Conservation (phyloP, 2,797 vertebrate species). For the Lates japonicus region DNA sequence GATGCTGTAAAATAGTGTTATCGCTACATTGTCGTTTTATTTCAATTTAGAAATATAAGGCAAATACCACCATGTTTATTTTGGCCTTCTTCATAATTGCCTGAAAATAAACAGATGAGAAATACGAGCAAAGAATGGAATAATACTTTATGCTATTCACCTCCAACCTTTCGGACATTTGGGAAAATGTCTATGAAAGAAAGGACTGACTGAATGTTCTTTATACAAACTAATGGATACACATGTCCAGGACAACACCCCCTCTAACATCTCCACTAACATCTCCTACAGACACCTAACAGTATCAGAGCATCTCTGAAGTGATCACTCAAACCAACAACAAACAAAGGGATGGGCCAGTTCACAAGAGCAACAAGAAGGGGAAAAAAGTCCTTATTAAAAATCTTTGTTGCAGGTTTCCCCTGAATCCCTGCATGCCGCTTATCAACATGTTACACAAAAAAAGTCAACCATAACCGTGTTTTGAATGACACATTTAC, state of each 20-base stretch:
- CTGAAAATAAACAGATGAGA: slow-evolving; percentile 84
- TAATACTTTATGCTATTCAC: slow-evolving; percentile 74
- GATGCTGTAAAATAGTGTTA: slow-evolving; percentile 90
- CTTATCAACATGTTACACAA: slow-evolving; percentile 36
- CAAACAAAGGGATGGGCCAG: slow-evolving; percentile 85
- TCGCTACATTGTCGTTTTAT: slow-evolving; percentile 85
- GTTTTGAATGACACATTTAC: background rate
- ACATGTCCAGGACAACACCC: slow-evolving; percentile 52
- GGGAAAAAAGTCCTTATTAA: background rate
- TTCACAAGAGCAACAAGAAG: slow-evolving; percentile 35
- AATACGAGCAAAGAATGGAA: slow-evolving; percentile 68
- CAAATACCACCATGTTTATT: slow-evolving; percentile 77
- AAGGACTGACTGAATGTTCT: slow-evolving; percentile 78
- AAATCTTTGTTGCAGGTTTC: slow-evolving; percentile 36
- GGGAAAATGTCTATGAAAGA: slow-evolving; percentile 85
- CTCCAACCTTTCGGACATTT: slow-evolving; percentile 85
- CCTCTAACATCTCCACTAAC: slow-evolving; percentile 71
- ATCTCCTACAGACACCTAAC: slow-evolving; percentile 60
- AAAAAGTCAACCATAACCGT: slow-evolving; percentile 1
- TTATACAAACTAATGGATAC: slow-evolving; percentile 74
- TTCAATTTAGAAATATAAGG: slow-evolving; percentile 75
- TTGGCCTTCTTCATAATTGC: slow-evolving; percentile 77
- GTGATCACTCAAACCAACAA: slow-evolving; percentile 75
- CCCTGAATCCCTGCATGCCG: slow-evolving; percentile 57
- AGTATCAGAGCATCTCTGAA: slow-evolving; percentile 63